phyloP scores from a whole-genome alignment of 2,888 invertebrate species.

The Dioctria linearis region DNA sequence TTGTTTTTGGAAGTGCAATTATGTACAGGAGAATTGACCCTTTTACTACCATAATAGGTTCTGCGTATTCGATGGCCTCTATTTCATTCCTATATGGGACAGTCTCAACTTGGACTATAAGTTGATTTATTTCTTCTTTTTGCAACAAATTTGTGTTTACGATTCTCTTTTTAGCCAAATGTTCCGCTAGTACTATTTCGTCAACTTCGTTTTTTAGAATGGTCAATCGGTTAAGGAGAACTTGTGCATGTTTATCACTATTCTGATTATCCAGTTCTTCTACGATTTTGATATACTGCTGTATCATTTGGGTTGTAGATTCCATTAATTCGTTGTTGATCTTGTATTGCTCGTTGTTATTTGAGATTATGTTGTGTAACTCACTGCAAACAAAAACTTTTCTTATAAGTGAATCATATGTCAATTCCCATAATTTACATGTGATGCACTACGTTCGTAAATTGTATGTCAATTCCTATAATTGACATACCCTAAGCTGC shows the following conservation, averaged over 20 bases:
- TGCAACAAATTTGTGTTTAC: conserved; percentile 53
- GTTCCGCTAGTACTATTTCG: conserved; percentile 54
- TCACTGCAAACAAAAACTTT: too few species aligned
- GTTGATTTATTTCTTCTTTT: conserved; percentile 48
- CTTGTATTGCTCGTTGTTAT: conserved; percentile 35
- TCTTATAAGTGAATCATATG: too few species aligned
- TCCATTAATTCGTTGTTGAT: conserved; percentile 35
- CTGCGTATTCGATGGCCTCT: conserved; percentile 57
- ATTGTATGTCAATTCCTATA: too few species aligned
- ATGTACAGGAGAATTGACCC: conserved; percentile 54
- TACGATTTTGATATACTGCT: not conserved
- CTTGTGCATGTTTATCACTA: not conserved
- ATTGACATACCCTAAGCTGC: too few species aligned
- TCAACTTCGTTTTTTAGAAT: conserved; percentile 4
- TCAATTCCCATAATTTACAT: too few species aligned
- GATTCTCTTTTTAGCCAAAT: conserved; percentile 54
- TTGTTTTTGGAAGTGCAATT: conserved; percentile 55
- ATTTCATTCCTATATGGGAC: conserved; percentile 57
- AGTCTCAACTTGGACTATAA: conserved; percentile 55
- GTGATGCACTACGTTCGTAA: too few species aligned
- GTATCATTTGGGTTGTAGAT: not conserved
- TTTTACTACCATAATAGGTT: conserved; percentile 57
- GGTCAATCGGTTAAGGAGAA: conserved; percentile 11
- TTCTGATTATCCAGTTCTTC: not conserved
- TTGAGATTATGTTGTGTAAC: not conserved